These are phyloP conservation scores for Tyria jacobaeae DNA, from an alignment of 2,888 invertebrate species.

Conservation along the genomic window DNA sequence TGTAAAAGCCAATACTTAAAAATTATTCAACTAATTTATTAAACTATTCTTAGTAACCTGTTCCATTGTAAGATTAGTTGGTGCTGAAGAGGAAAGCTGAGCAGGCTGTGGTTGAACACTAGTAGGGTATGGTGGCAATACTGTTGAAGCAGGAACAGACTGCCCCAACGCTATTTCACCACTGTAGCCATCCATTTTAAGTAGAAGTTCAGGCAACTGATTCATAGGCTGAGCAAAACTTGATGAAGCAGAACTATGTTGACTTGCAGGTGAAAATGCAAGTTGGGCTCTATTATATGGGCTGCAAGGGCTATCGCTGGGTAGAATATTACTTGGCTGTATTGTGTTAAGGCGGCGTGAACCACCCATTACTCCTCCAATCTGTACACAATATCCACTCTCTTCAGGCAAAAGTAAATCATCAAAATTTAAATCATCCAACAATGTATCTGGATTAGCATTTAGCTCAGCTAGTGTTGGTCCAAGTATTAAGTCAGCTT, in stretches of 20 bases:
- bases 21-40: background rate
- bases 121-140: conserved; percentile 78
- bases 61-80: conserved; percentile 93
- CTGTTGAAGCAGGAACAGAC: conserved; percentile 88
- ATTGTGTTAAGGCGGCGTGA: conserved; percentile 63
- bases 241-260: conserved; percentile 86
- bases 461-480: conserved; percentile 95
- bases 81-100: conserved; percentile 94
- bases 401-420: conserved; percentile 92
- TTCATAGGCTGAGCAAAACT: conserved; percentile 80
- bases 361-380: conserved; percentile 81
- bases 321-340: conserved; percentile 60
- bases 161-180: conserved; percentile 87
- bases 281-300: conserved; percentile 80
- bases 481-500: conserved; percentile 93
- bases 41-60: conserved; percentile 69
- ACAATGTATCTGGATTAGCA: conserved; percentile 93
- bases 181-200: conserved; percentile 88
- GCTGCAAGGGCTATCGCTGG: conserved; percentile 82
- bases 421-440: conserved; percentile 95
- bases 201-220: conserved; percentile 88
- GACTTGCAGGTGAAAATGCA: conserved; percentile 89
- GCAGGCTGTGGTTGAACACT: conserved; percentile 82
- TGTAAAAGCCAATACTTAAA: no score
- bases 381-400: conserved; percentile 85